A percentile compares a stretch with the other conserved stretches of the same genome.
Evolutionary conservation across 1,140 invertebrate species (phyloP).

Genomic region (Neotoxoptera formosana): DNA sequence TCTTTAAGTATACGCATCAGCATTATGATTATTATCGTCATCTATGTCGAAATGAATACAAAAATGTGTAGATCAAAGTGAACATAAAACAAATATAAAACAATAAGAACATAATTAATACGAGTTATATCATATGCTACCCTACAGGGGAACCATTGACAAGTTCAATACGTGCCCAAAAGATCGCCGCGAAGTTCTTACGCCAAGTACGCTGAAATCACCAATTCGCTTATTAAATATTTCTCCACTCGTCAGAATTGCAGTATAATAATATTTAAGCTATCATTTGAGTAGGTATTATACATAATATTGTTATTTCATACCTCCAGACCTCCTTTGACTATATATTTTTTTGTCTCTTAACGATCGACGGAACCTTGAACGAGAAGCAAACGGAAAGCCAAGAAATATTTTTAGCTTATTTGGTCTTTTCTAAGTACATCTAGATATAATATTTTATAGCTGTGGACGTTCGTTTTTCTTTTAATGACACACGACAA

Average conservation of each 20-base stretch:
- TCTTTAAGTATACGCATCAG: too few species aligned
- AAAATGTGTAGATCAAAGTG: too few species aligned
- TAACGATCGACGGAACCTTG: neutral
- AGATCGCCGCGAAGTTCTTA: neutral
- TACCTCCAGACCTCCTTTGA: rapidly evolving
- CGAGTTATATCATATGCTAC: neutral
- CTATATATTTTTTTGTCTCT: neutral
- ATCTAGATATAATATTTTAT: too few species aligned
- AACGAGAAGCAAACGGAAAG: neutral
- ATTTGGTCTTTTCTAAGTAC: neutral
- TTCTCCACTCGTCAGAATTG: neutral
- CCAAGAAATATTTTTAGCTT: neutral
- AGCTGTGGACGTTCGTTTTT: neutral
- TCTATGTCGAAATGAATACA: too few species aligned
- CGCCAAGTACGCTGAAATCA: neutral
- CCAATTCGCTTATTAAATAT: neutral
- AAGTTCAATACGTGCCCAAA: neutral
- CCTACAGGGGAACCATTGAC: neutral
- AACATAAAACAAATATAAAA: too few species aligned
- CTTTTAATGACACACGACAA: neutral
- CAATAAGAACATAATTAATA: too few species aligned
- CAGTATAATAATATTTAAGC: neutral
- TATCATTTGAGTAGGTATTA: neutral
- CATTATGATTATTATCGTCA: too few species aligned
- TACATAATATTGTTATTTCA: neutral